Evolutionary conservation across 2,113 vertebrate genomes (phyloP), one percentile per base, ranked within the genome.

Genomic region (Amazona guildingii): DNA sequence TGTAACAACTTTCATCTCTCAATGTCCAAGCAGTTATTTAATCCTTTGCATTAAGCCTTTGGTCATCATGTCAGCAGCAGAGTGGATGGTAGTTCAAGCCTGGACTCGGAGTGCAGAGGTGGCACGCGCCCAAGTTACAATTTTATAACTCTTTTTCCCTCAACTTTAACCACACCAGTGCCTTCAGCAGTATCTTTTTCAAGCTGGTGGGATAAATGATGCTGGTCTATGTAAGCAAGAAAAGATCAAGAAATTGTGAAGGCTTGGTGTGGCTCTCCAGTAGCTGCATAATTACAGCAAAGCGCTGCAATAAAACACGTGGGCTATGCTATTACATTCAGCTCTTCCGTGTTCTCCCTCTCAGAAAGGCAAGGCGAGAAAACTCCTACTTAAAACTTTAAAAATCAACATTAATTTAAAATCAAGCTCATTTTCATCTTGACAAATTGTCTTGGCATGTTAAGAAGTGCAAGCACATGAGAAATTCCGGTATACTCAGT

Each of bases 61-160:
- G 0, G 31, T 18, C 28, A 2, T 21, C 5, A 0, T 5, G 69
- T 28, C 62, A 39, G n/a, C 84, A 44, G 55, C 6, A 37, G 28
- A 49, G 46, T 7, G 39, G 8, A 16, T 72, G 31, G 20, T 20
- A 33, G 41, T 15, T 82, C 55, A 41, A 16, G 19, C 2, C 13
- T 46, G 59, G 12, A 62, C 41, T 70, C 33, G 1, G 3, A 55
- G 25, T 15, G 11, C 52, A 44, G 29, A 52, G 44, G 31, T 2
- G 6, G 9, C 27, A 52, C 1, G 1, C 49, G 19, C 39, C 15
- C 27, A 29, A 17, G 20, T 46, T 73, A 66, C 8, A 21, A 10
- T 61, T 75, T 43, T 37, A 7, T 35, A 48, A 61, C 41, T 62
- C 3, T 37, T 0, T 68, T 48, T 55, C 49, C 24, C 67, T 73